Conservation (phyloP, 2,888 invertebrate genomes). For the Julus scandinavius region DNA sequence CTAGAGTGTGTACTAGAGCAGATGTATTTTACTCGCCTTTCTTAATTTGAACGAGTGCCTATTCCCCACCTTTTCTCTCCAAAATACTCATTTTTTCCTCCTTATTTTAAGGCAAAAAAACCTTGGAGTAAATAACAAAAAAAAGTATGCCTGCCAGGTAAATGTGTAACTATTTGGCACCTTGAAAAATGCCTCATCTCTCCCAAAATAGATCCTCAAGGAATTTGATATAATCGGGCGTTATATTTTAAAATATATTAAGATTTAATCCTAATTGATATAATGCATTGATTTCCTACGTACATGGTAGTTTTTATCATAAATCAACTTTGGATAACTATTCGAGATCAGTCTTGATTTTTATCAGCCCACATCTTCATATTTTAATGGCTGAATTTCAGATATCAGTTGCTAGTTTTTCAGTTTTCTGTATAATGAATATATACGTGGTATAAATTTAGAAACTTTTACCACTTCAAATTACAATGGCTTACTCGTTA, state of each 20-base stretch:
- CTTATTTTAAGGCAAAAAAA: neutral
- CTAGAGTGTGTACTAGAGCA: neutral
- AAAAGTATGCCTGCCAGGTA: neutral
- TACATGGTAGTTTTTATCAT: too few relatives aligned
- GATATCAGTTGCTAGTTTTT: too few relatives aligned
- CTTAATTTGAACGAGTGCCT: neutral
- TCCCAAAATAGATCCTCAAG: constrained; percentile 31
- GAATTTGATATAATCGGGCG: neutral
- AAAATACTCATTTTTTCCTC: neutral
- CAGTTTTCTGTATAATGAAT: neutral
- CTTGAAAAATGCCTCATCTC: constrained; percentile 18
- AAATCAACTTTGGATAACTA: too few relatives aligned
- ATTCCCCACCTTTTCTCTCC: constrained; percentile 10
- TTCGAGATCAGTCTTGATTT: too few relatives aligned
- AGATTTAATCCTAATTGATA: too few relatives aligned
- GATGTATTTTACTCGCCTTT: neutral
- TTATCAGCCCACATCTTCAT: too few relatives aligned
- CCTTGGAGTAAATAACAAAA: neutral
- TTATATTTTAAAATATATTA: too few relatives aligned
- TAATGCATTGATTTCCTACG: too few relatives aligned
- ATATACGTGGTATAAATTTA: neutral
- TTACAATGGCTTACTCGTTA: too few relatives aligned
- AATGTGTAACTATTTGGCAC: neutral
- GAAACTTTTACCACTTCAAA: too few relatives aligned
- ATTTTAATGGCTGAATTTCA: too few relatives aligned